Conservation (phyloP, 2,888 invertebrate genomes). For the Lypha dubia region DNA sequence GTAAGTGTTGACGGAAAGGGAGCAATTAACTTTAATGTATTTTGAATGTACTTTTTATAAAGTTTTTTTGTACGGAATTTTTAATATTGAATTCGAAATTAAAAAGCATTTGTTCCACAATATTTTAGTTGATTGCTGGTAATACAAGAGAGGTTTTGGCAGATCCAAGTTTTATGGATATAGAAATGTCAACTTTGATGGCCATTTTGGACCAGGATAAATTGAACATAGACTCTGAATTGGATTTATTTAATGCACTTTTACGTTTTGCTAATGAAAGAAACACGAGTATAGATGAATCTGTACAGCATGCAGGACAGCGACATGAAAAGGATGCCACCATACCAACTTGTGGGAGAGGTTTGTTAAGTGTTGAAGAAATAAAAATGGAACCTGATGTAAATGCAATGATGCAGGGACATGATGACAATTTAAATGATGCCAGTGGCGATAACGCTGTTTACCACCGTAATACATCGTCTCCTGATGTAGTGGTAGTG, state of each 20-base stretch:
- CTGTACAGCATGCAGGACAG: constrained; percentile 60
- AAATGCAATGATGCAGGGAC: constrained; percentile 79
- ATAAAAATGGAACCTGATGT: constrained; percentile 82
- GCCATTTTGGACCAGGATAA: constrained; percentile 90
- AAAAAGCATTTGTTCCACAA: background rate
- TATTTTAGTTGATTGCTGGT: constrained; percentile 88
- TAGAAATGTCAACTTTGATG: constrained; percentile 89
- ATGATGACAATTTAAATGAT: constrained; percentile 72
- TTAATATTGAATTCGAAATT: background rate
- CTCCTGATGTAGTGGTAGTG: constrained; percentile 78
- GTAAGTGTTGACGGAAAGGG: constrained; percentile 80
- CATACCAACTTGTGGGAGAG: constrained; percentile 23
- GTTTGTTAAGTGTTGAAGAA: constrained; percentile 76
- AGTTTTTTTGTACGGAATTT: too few relatives aligned
- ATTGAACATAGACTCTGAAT: constrained; percentile 89
- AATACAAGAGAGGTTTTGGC: constrained; percentile 90
- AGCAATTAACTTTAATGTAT: background rate
- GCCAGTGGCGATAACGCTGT: constrained; percentile 73
- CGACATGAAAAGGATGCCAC: constrained; percentile 6
- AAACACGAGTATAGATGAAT: constrained; percentile 79
- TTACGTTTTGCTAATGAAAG: constrained; percentile 87
- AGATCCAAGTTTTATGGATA: constrained; percentile 90
- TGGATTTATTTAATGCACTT: constrained; percentile 90
- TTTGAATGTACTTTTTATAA: background rate
- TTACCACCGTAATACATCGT: constrained; percentile 54